phyloP scores from a whole-genome alignment of 2,113 vertebrate species.

The Sinosuthora webbiana region DNA sequence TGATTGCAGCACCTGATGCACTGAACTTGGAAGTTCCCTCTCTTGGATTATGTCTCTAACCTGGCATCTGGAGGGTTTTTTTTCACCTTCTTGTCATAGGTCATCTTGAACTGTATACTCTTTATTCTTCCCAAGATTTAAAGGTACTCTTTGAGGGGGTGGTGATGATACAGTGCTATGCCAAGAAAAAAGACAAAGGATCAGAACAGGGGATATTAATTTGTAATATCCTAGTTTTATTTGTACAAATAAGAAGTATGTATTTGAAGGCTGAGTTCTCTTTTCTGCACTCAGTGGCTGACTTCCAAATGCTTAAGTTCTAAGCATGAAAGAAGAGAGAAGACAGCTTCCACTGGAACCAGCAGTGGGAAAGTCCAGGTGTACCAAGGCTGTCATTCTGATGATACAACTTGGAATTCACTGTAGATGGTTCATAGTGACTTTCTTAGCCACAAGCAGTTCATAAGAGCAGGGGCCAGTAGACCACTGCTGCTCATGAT shows the following conservation, averaged over 20 bases:
- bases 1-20: neutral
- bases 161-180: neutral
- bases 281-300: neutral
- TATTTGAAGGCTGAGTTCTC: neutral
- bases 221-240: neutral
- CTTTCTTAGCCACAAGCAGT: neutral
- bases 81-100: neutral
- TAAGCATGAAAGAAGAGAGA: neutral
- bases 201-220: neutral
- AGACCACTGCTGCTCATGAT: neutral
- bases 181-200: neutral
- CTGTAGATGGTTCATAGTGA: neutral
- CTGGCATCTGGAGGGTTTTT: neutral
- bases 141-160: neutral
- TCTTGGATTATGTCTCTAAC: neutral
- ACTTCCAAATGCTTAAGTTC: neutral
- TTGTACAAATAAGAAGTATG: neutral
- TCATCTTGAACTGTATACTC: neutral
- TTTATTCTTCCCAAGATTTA: neutral
- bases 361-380: neutral
- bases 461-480: neutral
- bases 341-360: neutral
- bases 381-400: neutral
- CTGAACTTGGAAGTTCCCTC: neutral
- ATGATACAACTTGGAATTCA: neutral